These are phyloP conservation scores for Lytechinus pictus DNA, from an alignment of 35 echinoderm and acorn worm species.

Conservation along the genomic window DNA sequence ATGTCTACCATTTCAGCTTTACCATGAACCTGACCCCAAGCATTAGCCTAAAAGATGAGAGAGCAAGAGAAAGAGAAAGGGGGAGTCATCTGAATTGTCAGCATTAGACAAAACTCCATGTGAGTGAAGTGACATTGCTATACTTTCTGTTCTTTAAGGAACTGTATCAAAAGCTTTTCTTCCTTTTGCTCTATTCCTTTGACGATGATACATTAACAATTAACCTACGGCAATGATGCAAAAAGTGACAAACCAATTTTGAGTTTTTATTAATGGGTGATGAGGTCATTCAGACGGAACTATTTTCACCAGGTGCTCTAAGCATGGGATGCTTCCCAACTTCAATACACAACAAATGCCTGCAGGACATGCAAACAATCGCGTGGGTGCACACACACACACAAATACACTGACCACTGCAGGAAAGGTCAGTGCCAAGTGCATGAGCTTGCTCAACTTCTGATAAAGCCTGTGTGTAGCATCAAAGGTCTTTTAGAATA, in stretches of 20 bases:
- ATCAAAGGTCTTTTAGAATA: conserved; percentile 31
- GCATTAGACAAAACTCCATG: not conserved
- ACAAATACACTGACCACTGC: conserved; percentile 7
- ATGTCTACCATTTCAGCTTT: not conserved
- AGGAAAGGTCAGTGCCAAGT: conserved; percentile 22
- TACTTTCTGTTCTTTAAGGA: not conserved
- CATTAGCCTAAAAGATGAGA: not conserved
- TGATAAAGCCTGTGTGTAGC: not conserved
- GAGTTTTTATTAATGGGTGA: not conserved
- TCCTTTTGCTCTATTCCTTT: not conserved
- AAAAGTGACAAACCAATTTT: not conserved
- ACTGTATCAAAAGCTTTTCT: not conserved
- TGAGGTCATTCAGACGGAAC: conserved; percentile 9
- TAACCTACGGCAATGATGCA: not conserved
- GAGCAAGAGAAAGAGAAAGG: not conserved
- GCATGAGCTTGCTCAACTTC: not conserved
- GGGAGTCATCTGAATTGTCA: not conserved
- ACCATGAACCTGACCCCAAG: conserved; percentile 6
- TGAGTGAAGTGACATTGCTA: not conserved
- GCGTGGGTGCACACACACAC: not conserved
- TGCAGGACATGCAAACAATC: not conserved
- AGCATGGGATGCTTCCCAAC: not conserved
- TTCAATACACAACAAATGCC: not conserved
- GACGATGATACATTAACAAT: not conserved
- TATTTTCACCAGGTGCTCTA: not conserved